Percentiles rank a stretch among this genome's conserved stretches.
These are phyloP conservation scores for Osmerus eperlanus DNA, from an alignment of 2,113 vertebrate genomes.

Conservation along the genomic window DNA sequence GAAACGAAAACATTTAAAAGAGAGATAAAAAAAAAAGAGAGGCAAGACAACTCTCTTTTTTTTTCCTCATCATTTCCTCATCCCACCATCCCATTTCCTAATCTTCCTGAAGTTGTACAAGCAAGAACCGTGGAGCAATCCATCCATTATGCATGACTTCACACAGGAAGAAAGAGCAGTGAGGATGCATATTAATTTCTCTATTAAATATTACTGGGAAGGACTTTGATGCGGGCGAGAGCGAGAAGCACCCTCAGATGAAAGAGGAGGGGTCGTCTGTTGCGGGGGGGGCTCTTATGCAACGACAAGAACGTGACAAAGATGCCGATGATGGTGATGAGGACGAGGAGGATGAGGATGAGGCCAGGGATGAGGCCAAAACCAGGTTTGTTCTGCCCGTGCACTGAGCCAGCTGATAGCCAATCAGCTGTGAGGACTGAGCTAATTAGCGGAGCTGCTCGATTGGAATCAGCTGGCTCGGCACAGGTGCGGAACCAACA, in stretches of 20 bases:
- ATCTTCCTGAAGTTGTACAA: conserved; percentile 21
- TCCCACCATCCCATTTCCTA: not conserved
- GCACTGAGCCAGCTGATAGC: too few relatives aligned
- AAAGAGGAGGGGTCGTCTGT: not conserved
- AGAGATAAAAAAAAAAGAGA: too few relatives aligned
- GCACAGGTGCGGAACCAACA: too few relatives aligned
- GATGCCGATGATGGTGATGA: not conserved
- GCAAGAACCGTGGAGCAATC: conserved; percentile 22
- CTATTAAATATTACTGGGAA: conserved; percentile 61
- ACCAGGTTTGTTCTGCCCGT: too few relatives aligned
- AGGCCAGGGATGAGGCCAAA: too few relatives aligned
- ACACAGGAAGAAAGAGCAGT: not conserved
- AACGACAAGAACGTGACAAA: not conserved
- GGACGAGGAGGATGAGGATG: too few relatives aligned
- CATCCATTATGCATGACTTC: conserved; percentile 57
- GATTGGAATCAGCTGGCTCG: too few relatives aligned
- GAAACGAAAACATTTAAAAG: too few relatives aligned
- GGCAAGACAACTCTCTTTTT: too few relatives aligned
- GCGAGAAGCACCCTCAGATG: conserved; percentile 4
- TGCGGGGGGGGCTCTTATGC: not conserved
- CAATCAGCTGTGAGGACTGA: too few relatives aligned
- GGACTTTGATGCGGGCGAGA: conserved; percentile 55
- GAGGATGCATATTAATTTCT: conserved; percentile 56
- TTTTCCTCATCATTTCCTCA: too few relatives aligned
- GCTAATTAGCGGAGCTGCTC: too few relatives aligned